Conservation (phyloP, 2,888 invertebrate species). For the Meganola albula region DNA sequence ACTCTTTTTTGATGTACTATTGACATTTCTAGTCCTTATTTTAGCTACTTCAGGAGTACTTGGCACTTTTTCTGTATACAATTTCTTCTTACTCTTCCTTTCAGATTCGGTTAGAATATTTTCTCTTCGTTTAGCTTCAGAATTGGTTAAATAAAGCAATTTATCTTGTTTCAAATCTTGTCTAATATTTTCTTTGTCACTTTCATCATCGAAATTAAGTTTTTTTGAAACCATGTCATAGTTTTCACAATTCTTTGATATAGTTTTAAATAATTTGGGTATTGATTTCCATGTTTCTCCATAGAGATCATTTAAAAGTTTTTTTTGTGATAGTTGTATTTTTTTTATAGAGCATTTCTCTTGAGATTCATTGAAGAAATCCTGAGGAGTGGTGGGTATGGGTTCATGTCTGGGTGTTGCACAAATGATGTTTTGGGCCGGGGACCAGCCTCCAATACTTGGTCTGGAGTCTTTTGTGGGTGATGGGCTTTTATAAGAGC, state of each 20-base stretch:
- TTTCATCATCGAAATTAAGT: constrained; percentile 52
- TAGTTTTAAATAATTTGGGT: constrained; percentile 57
- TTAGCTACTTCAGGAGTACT: constrained; percentile 51
- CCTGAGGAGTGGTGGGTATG: constrained; percentile 57
- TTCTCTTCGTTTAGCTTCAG: constrained; percentile 46
- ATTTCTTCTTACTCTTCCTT: constrained; percentile 55
- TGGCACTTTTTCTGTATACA: constrained; percentile 55
- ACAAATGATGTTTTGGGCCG: constrained; percentile 57
- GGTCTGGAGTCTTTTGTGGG: constrained; percentile 37
- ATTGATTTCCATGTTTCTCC: constrained; percentile 76
- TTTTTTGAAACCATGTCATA: constrained; percentile 50
- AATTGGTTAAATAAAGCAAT: constrained; percentile 52
- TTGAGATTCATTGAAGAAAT: constrained; percentile 53
- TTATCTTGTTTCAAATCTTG: constrained; percentile 43
- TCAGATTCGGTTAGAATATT: constrained; percentile 38
- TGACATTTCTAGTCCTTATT: constrained; percentile 37
- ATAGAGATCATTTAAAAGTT: constrained; percentile 69
- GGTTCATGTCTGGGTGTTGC: constrained; percentile 50
- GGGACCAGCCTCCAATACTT: constrained; percentile 62
- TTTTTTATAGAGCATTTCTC: constrained; percentile 61
- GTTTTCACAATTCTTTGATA: constrained; percentile 42
- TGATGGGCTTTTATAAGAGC: constrained; percentile 36
- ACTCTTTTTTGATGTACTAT: constrained; percentile 50
- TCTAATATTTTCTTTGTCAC: constrained; percentile 58
- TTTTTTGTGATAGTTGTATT: constrained; percentile 60